These are phyloP conservation scores for Ctenomys sociabilis DNA, from an alignment of 2,113 vertebrate genomes.

Conservation along the genomic window DNA sequence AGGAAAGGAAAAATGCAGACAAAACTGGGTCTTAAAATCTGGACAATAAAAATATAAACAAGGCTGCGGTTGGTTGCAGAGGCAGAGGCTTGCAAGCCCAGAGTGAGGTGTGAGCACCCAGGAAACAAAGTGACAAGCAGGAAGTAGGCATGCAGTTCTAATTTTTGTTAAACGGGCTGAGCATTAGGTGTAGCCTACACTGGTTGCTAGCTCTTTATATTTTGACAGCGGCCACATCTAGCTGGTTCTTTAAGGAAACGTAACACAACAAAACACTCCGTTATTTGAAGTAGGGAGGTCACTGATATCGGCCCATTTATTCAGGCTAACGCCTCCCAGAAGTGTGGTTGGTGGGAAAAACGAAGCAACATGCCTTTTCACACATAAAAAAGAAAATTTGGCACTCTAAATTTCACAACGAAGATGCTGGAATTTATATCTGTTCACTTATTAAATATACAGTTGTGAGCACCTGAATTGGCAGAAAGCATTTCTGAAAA, in stretches of 20 bases:
- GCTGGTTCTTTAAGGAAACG: background rate
- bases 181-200: background rate
- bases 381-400: background rate
- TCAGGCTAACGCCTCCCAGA: background rate
- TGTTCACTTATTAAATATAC: slow-evolving; percentile 31
- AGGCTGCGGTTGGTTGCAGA: slow-evolving; percentile 76
- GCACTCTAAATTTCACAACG: background rate
- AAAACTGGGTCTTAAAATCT: slow-evolving; percentile 87
- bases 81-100: slow-evolving; percentile 45
- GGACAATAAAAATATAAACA: slow-evolving; percentile 87
- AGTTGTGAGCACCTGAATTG: background rate
- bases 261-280: background rate
- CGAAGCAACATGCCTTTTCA: background rate
- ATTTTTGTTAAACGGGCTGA: background rate
- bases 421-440: slow-evolving; percentile 52
- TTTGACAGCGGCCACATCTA: slow-evolving; percentile 33
- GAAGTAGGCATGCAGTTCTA: slow-evolving; percentile 34
- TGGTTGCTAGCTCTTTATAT: slow-evolving; percentile 19
- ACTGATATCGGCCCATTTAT: slow-evolving; percentile 48
- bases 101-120: slow-evolving; percentile 59
- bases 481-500: slow-evolving; percentile 52
- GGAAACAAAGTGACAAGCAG: slow-evolving; percentile 29
- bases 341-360: background rate
- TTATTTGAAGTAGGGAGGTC: background rate
- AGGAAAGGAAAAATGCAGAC: slow-evolving; percentile 91